Base-by-base conservation (phyloP, 2,888 invertebrate species). In the Gibbula magus region DNA sequence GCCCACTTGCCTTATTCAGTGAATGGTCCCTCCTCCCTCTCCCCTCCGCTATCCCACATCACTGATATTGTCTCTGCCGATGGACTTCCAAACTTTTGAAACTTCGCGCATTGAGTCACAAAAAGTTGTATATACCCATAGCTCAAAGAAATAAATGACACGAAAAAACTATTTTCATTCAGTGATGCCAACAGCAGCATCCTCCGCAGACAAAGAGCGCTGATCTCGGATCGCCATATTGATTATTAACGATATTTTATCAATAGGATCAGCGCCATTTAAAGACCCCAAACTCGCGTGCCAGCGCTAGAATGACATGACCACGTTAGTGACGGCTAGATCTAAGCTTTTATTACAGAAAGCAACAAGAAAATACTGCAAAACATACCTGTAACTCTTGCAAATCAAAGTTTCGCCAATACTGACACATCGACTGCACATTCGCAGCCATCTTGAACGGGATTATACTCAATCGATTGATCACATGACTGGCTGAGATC, bases 371-470 rank as follows among this genome's bases (percentile, higher is more conserved):
- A 67, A 78, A 35, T 10, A 16, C 29, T 53, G 75, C 73, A 25
- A 52, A 79, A 82, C 83, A 87, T 90, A 93, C 93, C 93, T 93
- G 93, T 86, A 93, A 86, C 86, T 92, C 91, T 87, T 90, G 91
- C 86, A 93, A 89, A 91, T 93, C 91, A 88, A 93, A 93, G 86
- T 92, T 91, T 91, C 92, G 93, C 93, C 93, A 93, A 90, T 91
- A 93, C 88, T 93, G 92, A 89, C 89, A 89, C 92, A 93, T 92
- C 90, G 93, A 92, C 93, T 93, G 93, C 91, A 93, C 89, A 90
- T 92, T 92, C 88, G 93, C 93, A 93, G 93, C 93, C 93, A 93
- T 93, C 92, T 93, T 93, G 91, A 90, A 89, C 89, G 89, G 90
- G 89, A 88, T 88, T 89, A 87, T 86, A 87, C 75, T 86, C 87